phyloP scores from a whole-genome alignment of 2,113 vertebrate genomes.

The Pygoscelis antarcticus region DNA sequence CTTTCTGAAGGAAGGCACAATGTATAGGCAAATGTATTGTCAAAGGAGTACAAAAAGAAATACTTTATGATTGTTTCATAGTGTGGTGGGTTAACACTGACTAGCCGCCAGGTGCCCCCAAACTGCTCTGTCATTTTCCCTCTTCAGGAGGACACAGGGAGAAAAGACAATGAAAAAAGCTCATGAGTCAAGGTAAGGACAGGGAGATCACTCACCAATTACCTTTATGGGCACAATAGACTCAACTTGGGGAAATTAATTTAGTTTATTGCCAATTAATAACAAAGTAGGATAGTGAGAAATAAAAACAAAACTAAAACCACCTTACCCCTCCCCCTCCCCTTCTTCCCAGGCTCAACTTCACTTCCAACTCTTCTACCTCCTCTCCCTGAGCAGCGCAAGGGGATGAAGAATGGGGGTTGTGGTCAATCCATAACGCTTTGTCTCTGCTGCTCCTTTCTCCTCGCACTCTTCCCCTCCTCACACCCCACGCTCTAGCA shows the following conservation, averaged over 20 bases:
- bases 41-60: neutral
- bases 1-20: neutral
- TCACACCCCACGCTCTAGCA: neutral
- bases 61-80: neutral
- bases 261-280: neutral
- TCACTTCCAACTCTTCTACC: neutral
- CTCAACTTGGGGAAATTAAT: neutral
- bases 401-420: neutral
- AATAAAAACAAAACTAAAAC: neutral
- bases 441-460: neutral
- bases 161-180: neutral
- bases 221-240: neutral
- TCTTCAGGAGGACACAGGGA: neutral
- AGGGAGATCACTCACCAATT: neutral
- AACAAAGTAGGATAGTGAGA: neutral
- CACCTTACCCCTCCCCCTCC: neutral
- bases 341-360: neutral
- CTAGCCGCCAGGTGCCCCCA: neutral
- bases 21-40: neutral
- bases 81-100: neutral
- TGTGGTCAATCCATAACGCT: neutral
- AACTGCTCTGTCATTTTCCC: neutral
- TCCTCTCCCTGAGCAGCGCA: neutral
- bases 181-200: neutral
- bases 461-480: neutral